Base-by-base conservation (phyloP, 2,888 invertebrate genomes). In the Smittia sp. region DNA sequence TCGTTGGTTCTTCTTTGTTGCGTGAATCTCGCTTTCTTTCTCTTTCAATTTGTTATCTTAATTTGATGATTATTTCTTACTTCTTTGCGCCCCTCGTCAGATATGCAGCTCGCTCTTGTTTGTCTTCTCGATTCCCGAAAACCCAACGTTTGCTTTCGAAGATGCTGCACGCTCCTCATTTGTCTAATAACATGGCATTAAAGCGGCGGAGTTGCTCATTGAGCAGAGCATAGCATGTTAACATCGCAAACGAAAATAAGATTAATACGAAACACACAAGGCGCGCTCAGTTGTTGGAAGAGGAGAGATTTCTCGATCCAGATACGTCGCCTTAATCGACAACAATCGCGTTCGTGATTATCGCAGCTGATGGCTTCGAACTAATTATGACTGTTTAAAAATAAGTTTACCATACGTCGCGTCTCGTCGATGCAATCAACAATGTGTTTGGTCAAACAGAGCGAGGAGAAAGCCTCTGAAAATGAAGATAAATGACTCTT, bases 141-240 rank as follows among this genome's bases (percentile, higher is more conserved):
- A 25, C 13, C 9, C 9, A 62, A 63, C 6, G n/a, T n/a, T 1
- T 15, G 63, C 1, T n/a, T 58, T 11, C 24, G n/a, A 46, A n/a
- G 24, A 22, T 20, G 25, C 24, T 63, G 15, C 15, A 18, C 25
- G 63, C 32, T 27, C 15, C 27, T 65, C 38, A 66, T 46, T 46
- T 66, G 66, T 66, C 39, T 66, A 66, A 66, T 66, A 66, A 66
- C 38, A 66, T 66, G 66, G 66, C 15, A 66, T 66, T 66, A 66
- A 66, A 32, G 13, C 18, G 15, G 32, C 4, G 4, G 15, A 15
- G 11, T 15, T 2, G 3, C 11, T 11, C 46, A 11, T 13, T 46
- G 46, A 46, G 15, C 46, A 46, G 46, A 32, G 24, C 27, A 65
- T 65, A 65, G 24, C 63, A 66, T 66, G 66, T 66, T 66, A 66